Evolutionary conservation across 2,888 invertebrate species (phyloP).

Genomic region (Leptothorax acervorum): DNA sequence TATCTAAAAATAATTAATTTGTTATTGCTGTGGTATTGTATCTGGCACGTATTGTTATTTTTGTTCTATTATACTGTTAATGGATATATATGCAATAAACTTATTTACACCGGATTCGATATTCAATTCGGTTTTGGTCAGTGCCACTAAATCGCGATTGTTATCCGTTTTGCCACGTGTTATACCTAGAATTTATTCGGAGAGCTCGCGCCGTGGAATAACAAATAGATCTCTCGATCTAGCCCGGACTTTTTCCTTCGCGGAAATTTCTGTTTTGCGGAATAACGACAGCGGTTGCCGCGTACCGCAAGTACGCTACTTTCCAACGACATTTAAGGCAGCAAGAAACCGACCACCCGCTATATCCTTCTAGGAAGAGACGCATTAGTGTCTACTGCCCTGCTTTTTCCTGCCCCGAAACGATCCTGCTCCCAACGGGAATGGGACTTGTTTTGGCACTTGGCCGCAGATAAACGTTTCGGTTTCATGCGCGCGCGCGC

Average conservation of each 20-base stretch:
- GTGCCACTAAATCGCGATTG: conserved; percentile 1
- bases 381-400: conserved; percentile 59
- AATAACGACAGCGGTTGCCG: conserved; percentile 63
- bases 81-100: not conserved
- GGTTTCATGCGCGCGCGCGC: conserved; percentile 28
- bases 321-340: conserved; percentile 61
- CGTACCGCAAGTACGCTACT: conserved; percentile 61
- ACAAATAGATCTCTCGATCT: conserved; percentile 49
- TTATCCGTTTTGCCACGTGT: conserved; percentile 12
- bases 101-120: not conserved
- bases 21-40: too few species aligned
- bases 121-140: not conserved
- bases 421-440: conserved; percentile 57
- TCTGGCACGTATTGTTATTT: not conserved
- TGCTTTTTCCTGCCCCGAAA: conserved; percentile 64
- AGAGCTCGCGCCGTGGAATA: conserved; percentile 30
- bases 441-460: conserved; percentile 74
- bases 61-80: too few species aligned
- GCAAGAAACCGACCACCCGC: conserved; percentile 64
- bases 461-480: conserved; percentile 59
- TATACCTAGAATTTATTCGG: conserved; percentile 33
- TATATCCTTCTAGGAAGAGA: conserved; percentile 44
- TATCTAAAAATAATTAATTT: not conserved
- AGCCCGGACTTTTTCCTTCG: conserved; percentile 18
- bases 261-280: conserved; percentile 59